Evolutionary conservation across 2,888 invertebrate genomes (phyloP).

Genomic region (Electrophaes corylata): DNA sequence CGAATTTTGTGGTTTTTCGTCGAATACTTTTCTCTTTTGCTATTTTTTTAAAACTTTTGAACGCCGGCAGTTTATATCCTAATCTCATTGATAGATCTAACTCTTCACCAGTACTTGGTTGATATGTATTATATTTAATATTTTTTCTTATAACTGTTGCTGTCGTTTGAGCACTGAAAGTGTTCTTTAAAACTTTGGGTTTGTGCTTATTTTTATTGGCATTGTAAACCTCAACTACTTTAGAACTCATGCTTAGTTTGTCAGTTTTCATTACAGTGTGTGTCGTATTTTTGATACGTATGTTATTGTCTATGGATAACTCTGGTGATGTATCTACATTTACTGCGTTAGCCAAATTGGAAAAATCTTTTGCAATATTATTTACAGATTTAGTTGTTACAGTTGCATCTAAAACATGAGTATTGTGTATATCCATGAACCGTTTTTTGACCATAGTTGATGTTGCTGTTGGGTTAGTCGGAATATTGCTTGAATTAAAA

Average conservation of each 20-base stretch:
- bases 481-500: background rate
- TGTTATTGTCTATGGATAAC: background rate
- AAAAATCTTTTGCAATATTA: background rate
- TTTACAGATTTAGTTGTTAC: background rate
- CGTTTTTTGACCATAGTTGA: background rate
- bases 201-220: constrained; percentile 2
- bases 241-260: background rate
- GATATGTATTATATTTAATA: constrained; percentile 61
- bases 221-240: background rate
- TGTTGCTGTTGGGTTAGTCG: background rate
- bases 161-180: background rate
- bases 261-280: background rate
- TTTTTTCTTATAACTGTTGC: constrained; percentile 23
- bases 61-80: constrained; percentile 1
- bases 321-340: background rate
- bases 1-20: background rate
- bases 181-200: background rate
- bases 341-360: background rate
- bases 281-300: background rate
- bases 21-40: background rate
- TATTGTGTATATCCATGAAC: background rate
- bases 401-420: background rate
- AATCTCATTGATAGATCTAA: constrained; percentile 36
- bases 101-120: constrained; percentile 53
- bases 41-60: constrained; percentile 2